Percentiles rank a stretch among this genome's conserved stretches.
Conservation (phyloP, 2,113 vertebrate species). For the Toxostoma redivivum region DNA sequence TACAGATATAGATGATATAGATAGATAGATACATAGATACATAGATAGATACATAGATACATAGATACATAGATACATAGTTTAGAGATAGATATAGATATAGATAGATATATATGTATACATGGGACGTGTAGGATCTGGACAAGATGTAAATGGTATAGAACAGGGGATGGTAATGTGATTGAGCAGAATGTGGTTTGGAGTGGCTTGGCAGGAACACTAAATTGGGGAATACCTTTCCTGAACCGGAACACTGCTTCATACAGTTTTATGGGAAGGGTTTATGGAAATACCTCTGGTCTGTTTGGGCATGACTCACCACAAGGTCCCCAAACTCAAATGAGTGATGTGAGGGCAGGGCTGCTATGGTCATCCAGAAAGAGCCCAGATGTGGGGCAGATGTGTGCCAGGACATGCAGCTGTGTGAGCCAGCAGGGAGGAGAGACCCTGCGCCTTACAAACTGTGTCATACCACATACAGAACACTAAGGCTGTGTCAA, state of each 20-base stretch:
- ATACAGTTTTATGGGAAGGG: neutral
- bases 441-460: rapidly evolving
- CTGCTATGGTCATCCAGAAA: neutral
- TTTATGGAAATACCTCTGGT: neutral
- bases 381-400: neutral
- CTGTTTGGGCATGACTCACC: neutral
- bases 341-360: neutral
- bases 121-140: neutral
- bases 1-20: too few species aligned
- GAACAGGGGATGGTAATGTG: neutral
- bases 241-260: neutral
- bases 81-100: too few species aligned
- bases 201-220: neutral
- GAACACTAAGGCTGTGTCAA: neutral
- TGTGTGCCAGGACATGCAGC: neutral
- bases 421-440: rapidly evolving
- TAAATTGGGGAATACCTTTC: neutral
- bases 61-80: too few species aligned
- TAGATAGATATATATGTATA: too few species aligned
- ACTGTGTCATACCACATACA: neutral
- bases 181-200: neutral
- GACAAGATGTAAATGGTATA: neutral
- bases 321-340: neutral
- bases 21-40: too few species aligned
- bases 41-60: too few species aligned